Base-by-base conservation (phyloP, 2,113 vertebrate species). In the Anseranas semipalmata region DNA sequence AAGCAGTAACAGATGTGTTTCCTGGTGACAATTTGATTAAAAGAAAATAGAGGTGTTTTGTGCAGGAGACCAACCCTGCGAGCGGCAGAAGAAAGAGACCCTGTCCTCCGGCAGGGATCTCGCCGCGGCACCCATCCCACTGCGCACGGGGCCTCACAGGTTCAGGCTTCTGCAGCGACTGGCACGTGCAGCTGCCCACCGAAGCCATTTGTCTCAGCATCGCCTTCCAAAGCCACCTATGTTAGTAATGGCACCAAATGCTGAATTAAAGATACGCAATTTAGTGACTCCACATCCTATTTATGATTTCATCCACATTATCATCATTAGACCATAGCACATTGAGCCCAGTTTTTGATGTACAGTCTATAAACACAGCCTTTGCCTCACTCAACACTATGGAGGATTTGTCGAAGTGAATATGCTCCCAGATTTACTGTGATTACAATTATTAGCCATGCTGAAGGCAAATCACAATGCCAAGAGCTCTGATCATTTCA, bases 21-120 rank as follows among this genome's bases (percentile, higher is more conserved):
- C 94, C 35, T 5, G 96, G 91, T 75, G 46, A 79, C 93, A 92
- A 95, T 87, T 96, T 96, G 97, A 97, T 97, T 96, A 96, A 97
- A 97, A 96, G 93, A 62, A 85, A 88, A 74, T 6, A 32, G 48
- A 91, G 96, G 89, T n/a, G 66, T 43, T 82, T 12, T 4, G 41
- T 11, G 20, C 7, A 0, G 95, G 81, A 72, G 79, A 55, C 17
- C 67, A 15, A 63, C 85, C 67, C 84, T 12, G 58, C 9, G 7
- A 17, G 10, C 13, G 1, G 15, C 76, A 43, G 15, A 2, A 45
- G 63, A 33, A 18, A 58, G 85, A 53, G 70, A 41, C 45, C 55
- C 79, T 4, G 1, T 78, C 48, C 75, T n/a, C 25, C 6, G 1
- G 50, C 76, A 50, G 75, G 14, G 85, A 7, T 8, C 16, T 1